Evolutionary conservation across 2,797 vertebrate species (phyloP).

Genomic region (Chaunax sp.): DNA sequence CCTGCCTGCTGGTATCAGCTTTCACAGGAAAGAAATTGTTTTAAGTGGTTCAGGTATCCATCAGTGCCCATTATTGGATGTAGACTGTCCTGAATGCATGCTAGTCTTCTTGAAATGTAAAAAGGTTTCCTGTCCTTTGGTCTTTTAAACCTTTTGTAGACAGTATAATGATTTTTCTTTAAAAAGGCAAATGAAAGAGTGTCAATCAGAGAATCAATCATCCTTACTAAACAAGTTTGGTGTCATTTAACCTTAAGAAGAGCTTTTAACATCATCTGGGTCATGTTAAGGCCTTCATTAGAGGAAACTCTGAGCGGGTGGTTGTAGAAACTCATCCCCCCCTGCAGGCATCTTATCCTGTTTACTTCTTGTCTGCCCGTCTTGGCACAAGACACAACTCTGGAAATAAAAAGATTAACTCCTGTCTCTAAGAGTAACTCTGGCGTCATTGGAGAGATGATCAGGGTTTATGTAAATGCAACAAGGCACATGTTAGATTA

Average conservation of each 20-base stretch:
- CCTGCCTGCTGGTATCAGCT: conserved; percentile 48
- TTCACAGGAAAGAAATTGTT: conserved; percentile 46
- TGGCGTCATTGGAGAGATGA: conserved; percentile 34
- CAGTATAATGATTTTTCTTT: neutral
- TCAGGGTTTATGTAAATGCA: conserved; percentile 39
- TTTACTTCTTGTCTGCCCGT: conserved; percentile 53
- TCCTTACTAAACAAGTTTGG: conserved; percentile 4
- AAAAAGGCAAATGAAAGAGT: conserved; percentile 12
- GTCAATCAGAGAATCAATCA: conserved; percentile 5
- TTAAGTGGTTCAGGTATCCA: conserved; percentile 73
- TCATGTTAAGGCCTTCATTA: conserved; percentile 14
- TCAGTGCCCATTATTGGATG: conserved; percentile 43
- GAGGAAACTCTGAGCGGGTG: conserved; percentile 45
- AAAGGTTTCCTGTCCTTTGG: conserved; percentile 13
- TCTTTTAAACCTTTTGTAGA: neutral
- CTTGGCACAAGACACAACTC: conserved; percentile 34
- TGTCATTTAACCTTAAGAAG: conserved; percentile 16
- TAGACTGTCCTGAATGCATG: conserved; percentile 2
- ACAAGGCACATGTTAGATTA: conserved; percentile 23
- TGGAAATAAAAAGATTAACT: conserved; percentile 66
- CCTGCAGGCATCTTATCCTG: conserved; percentile 56
- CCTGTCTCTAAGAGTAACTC: conserved; percentile 30
- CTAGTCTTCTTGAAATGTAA: conserved; percentile 13
- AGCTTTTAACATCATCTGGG: conserved; percentile 6
- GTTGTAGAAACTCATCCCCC: conserved; percentile 30